phyloP scores from a whole-genome alignment of 2,888 invertebrate genomes.

The Tanypteryx hageni region DNA sequence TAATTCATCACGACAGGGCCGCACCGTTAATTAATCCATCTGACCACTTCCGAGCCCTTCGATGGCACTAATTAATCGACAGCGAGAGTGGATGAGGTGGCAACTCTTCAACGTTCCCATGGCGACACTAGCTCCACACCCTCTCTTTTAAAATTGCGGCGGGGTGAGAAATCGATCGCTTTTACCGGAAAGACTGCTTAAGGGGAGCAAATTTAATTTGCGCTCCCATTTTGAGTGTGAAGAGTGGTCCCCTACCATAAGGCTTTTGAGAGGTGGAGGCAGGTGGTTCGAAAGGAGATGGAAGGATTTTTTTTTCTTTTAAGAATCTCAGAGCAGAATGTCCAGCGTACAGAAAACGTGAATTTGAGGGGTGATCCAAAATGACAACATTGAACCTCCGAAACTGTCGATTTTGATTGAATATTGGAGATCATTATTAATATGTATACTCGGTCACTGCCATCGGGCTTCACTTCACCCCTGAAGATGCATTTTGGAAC shows the following conservation, averaged over 20 bases:
- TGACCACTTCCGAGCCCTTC: constrained; percentile 46
- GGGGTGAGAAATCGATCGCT: constrained; percentile 46
- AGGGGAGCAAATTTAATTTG: constrained; percentile 53
- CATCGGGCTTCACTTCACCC: no score
- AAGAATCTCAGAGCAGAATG: background rate
- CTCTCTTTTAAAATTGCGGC: background rate
- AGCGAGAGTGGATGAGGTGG: constrained; percentile 8
- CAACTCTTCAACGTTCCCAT: background rate
- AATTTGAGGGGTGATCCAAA: background rate
- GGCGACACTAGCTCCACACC: constrained; percentile 18
- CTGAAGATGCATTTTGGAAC: no score
- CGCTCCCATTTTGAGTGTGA: constrained; percentile 38
- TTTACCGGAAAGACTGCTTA: background rate
- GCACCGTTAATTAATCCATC: constrained; percentile 24
- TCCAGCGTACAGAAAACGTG: background rate
- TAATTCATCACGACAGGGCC: background rate
- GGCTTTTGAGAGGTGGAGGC: background rate
- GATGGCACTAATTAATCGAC: constrained; percentile 50
- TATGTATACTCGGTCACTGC: no score
- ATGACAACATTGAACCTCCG: background rate
- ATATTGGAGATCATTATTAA: no score
- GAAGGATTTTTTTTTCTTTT: background rate
- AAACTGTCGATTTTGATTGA: no score
- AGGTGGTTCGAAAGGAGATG: background rate
- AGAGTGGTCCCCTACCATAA: constrained; percentile 3